A percentile compares a stretch with the other conserved stretches of the same genome.
Conservation (phyloP, 2,888 invertebrate genomes). For the Encarsia formosa region DNA sequence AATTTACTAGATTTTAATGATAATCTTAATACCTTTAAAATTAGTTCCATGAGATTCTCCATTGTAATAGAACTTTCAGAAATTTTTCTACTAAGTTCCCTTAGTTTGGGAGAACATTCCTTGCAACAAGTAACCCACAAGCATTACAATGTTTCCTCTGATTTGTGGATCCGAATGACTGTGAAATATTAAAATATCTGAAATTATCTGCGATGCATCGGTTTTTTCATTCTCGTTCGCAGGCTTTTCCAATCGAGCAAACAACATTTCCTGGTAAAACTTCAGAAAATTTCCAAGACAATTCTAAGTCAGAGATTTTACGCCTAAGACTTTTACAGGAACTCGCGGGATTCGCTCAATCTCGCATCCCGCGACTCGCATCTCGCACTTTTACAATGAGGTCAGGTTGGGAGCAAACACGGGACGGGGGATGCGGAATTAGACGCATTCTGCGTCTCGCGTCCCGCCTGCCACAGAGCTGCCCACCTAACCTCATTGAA, state of each 20-base stretch:
- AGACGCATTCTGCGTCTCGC: no score
- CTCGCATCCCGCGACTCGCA: no score
- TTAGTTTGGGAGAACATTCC: conserved; percentile 8
- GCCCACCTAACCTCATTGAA: no score
- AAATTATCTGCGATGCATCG: conserved; percentile 57
- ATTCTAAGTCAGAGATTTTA: conserved; percentile 80
- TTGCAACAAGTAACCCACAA: conserved; percentile 64
- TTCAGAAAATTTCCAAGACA: conserved; percentile 74
- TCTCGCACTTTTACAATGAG: no score
- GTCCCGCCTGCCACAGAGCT: no score
- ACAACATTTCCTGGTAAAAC: conserved; percentile 69
- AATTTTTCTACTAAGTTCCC: neutral
- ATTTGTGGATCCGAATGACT: conserved; percentile 79
- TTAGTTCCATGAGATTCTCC: conserved; percentile 54
- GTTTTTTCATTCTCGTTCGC: conserved; percentile 33
- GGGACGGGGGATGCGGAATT: no score
- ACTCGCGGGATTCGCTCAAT: no score
- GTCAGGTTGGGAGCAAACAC: no score
- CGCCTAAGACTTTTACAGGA: no score
- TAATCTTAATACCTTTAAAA: conserved; percentile 58
- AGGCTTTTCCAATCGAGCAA: conserved; percentile 54
- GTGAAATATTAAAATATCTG: conserved; percentile 67
- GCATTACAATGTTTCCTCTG: conserved; percentile 65
- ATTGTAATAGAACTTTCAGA: conserved; percentile 41
- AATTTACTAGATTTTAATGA: no score